Evolutionary conservation across 2,888 invertebrate species (phyloP), one percentile per base, ranked within the genome.

Genomic region (Dicyrtoma fusca): DNA sequence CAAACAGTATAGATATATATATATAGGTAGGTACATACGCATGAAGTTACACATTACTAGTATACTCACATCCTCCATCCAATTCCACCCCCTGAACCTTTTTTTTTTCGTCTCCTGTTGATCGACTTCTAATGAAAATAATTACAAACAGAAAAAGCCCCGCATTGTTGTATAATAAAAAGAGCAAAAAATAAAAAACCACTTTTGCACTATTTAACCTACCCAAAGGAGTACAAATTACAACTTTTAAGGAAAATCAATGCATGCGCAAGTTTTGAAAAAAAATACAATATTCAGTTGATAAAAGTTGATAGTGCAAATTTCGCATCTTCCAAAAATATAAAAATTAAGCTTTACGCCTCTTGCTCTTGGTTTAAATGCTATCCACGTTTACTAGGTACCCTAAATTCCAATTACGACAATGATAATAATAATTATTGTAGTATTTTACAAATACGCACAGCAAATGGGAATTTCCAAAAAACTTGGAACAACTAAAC

Each of bases 91-190:
- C 47, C 63, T 21, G 11, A 4, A 21, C 45, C 47, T 42, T 25
- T 47, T 25, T 25, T 63, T 6, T 23, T 45, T 23, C 47, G 23
- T n/a, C 25, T 23, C 49, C 47, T 51, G 62, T 63, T 63, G 62
- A 63, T 44, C 62, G 62, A 63, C 44, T 63, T 63, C 45, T 42
- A 63, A 63, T 63, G 62, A 44, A 45, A 63, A 63, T n/a, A n/a
- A n/a, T 44, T 63, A 63, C 10, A 53, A 21, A 53, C 53, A 21
- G 21, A 8, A 53, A 34, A 34, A 5, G 34, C n/a, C n/a, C n/a
- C 34, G 34, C 34, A 34, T 5, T 34, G n/a, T n/a, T n/a, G 34
- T 34, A 34, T 5, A 57, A 57, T 25, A 14, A 21, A 57, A 57
- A 34, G 4, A 57, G 23, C 57, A 14, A 21, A 57, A 57, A 34